These are phyloP conservation scores for Chelon auratus DNA, from an alignment of 2,797 vertebrate species.

Conservation along the genomic window DNA sequence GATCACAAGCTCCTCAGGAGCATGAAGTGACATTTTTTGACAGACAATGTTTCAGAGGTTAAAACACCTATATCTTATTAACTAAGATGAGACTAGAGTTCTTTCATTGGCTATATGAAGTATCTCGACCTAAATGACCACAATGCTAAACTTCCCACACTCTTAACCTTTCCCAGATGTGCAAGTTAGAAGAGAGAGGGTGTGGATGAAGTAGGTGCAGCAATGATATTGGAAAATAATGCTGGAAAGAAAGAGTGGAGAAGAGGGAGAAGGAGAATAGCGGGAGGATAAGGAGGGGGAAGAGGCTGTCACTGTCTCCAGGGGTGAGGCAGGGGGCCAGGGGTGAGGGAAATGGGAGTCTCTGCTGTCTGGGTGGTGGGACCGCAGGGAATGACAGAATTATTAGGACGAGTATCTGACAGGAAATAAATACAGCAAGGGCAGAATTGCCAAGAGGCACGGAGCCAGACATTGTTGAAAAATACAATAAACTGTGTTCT, in stretches of 20 bases:
- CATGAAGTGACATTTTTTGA: not conserved
- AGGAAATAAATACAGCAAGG: constrained; percentile 79
- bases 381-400: constrained; percentile 73
- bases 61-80: constrained; percentile 4
- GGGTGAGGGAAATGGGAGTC: constrained; percentile 62
- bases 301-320: constrained; percentile 4
- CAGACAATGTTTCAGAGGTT: constrained; percentile 22
- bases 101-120: constrained; percentile 32
- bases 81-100: constrained; percentile 13
- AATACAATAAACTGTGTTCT: constrained; percentile 56
- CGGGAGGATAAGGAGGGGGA: constrained; percentile 15
- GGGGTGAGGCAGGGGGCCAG: constrained; percentile 18
- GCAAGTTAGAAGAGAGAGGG: constrained; percentile 52
- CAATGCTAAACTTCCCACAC: constrained; percentile 47
- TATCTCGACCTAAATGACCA: constrained; percentile 42
- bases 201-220: constrained; percentile 62
- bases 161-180: constrained; percentile 80
- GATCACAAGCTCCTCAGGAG: not conserved
- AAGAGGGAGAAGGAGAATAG: constrained; percentile 46
- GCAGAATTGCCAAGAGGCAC: constrained; percentile 66
- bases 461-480: constrained; percentile 62
- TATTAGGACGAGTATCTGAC: constrained; percentile 73
- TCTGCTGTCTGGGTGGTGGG: constrained; percentile 72
- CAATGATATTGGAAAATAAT: constrained; percentile 42
- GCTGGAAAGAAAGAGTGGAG: constrained; percentile 32